Evolutionary conservation across 2,888 invertebrate genomes (phyloP), one percentile per base, ranked within the genome.

Genomic region (Pseudolycoriella hygida): DNA sequence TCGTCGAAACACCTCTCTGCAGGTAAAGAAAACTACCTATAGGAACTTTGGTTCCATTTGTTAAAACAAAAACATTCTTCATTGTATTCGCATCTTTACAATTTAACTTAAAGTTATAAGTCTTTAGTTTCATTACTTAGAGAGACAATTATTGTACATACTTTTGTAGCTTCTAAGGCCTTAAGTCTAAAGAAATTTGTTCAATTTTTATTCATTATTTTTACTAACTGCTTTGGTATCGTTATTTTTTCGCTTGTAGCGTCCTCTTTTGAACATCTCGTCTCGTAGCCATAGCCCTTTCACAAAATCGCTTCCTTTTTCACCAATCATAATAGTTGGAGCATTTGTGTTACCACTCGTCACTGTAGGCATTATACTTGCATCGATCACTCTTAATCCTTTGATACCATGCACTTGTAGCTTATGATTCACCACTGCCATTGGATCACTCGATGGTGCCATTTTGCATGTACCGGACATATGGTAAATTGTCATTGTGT

Each of bases 401-500:
- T 76, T 67, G 1, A 89, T 66, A 1, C 88, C 88, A 54, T 85
- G 76, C 0, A 86, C 87, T 46, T 77, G 67, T 40, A 90, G 61
- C 52, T 77, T 69, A 0, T 83, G 72, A 61, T 89, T 87, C 0
- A 90, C 80, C 0, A 90, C 89, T 0, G 87, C 85, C 69, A 74
- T 74, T 0, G 80, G 80, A 57, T 88, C 87, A 1, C 58, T 69
- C 2, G 73, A 54, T 1, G 85, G 82, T 0, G 86, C 88, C 88
- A 88, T 89, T 61, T 86, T 87, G 1, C 80, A 76, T 0, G 85
- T 82, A 45, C 87, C 82, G 1, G 84, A 84, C 65, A 87, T 72
- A 56, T 88, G 87, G 57, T 87, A 88, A 52, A 88, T 87, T 1
- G 87, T 86, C 74, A 87, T 78, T 0, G 87, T 87, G 57, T 87